Conservation (phyloP, 2,888 invertebrate species). For the Stenotaenia linearis region DNA sequence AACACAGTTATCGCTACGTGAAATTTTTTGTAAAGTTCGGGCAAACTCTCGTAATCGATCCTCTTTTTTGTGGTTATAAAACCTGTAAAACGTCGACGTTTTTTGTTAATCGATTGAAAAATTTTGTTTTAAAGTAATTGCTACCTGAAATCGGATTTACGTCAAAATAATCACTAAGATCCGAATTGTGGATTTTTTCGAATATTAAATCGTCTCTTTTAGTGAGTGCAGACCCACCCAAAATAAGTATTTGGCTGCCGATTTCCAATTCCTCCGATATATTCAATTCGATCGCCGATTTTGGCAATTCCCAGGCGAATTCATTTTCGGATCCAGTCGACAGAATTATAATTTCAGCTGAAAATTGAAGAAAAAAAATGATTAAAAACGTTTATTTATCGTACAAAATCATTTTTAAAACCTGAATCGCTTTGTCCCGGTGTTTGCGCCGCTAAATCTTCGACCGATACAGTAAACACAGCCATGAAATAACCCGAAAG, state of each 20-base stretch:
- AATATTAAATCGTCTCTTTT: slow-evolving; percentile 39
- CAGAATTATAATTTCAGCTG: slow-evolving; percentile 67
- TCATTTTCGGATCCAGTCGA: slow-evolving; percentile 70
- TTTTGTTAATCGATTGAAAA: slow-evolving; percentile 47
- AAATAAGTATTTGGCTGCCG: slow-evolving; percentile 62
- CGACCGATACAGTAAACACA: background rate
- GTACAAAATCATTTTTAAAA: slow-evolving; percentile 24
- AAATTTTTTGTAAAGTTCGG: background rate
- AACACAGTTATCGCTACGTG: background rate
- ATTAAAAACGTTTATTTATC: background rate
- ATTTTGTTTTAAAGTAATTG: slow-evolving; percentile 61
- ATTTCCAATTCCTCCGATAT: slow-evolving; percentile 71
- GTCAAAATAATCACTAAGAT: slow-evolving; percentile 44
- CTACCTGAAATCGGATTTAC: slow-evolving; percentile 59
- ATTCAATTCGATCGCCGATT: slow-evolving; percentile 60
- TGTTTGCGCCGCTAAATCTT: background rate
- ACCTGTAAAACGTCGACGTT: slow-evolving; percentile 67
- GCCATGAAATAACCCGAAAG: background rate
- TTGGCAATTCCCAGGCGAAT: slow-evolving; percentile 61
- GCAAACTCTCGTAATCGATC: background rate
- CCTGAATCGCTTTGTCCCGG: slow-evolving; percentile 55
- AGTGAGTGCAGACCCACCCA: slow-evolving; percentile 38
- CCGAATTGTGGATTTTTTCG: slow-evolving; percentile 41
- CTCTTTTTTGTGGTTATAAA: background rate
- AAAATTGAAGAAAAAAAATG: slow-evolving; percentile 37